Evolutionary conservation across 2,113 vertebrate genomes (phyloP), one percentile per base, ranked within the genome.

Genomic region (Etia nguti): DNA sequence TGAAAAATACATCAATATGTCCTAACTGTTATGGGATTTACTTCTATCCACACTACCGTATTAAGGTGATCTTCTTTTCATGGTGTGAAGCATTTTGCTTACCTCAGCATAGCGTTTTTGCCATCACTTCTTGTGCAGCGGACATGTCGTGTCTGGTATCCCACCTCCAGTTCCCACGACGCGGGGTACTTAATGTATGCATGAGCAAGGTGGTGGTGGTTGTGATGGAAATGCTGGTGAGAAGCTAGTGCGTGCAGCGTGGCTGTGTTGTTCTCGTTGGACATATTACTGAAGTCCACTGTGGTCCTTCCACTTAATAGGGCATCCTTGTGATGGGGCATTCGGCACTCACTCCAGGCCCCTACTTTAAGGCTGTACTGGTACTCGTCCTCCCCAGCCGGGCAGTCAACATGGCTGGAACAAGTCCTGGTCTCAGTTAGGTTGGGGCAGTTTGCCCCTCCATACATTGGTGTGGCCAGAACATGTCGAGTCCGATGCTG

Each of bases 311-410:
- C 97, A 0, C 34, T 94, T 68, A 96, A 88, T 86, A 95, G 79
- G 0, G 86, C 13, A 18, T 97, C 97, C 9, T 96, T 97, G 24
- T 96, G 95, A 60, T 95, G 97, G 29, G 97, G 96, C 34, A 95
- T 92, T 26, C 90, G 94, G 81, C 99, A 99, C 81, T 96, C 91
- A 20, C 97, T 98, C 98, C 99, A 99, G 0, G 96, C 87, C 20
- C 98, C 98, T 6, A 98, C 97, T 86, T 96, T 98, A 89, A 99
- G 97, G 95, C 97, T 98, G 94, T 98, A 98, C 13, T 95, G 94
- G 89, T 97, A 95, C 83, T 97, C 95, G 12, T 96, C 96, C 75
- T 97, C 97, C 2, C 96, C 97, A 0, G 92, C 91, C 3, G 96
- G 95, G 88, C 99, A 99, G 31, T 95, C 80, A 0, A 86, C 10